Conservation (phyloP, 2,888 invertebrate species). For the Drosophila emarginata region DNA sequence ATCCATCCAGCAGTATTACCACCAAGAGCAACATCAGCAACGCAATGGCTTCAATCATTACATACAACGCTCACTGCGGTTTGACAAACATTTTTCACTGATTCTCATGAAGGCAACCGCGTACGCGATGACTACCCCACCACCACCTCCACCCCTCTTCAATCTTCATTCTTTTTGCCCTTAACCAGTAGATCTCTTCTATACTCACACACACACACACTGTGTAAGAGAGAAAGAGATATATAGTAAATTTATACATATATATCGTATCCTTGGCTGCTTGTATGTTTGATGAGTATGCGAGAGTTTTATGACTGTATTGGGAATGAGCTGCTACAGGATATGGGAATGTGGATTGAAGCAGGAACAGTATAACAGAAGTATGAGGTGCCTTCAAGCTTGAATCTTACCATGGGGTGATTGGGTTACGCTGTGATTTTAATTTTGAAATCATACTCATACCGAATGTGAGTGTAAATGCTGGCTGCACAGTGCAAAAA, state of each 20-base stretch:
- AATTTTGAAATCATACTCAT: constrained; percentile 72
- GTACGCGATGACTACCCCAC: constrained; percentile 13
- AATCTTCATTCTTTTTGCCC: neutral
- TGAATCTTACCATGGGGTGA: constrained; percentile 45
- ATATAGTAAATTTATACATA: neutral
- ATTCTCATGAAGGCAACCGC: constrained; percentile 55
- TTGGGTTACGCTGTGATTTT: constrained; percentile 75
- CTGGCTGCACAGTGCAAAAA: constrained; percentile 53
- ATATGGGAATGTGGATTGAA: constrained; percentile 8
- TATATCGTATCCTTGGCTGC: constrained; percentile 12
- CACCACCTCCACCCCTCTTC: constrained; percentile 24
- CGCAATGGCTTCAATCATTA: constrained; percentile 74
- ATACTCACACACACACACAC: constrained; percentile 12
- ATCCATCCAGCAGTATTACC: constrained; percentile 36
- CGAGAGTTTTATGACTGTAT: constrained; percentile 75
- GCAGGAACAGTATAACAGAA: constrained; percentile 7
- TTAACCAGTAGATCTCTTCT: constrained; percentile 4
- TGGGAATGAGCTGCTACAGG: constrained; percentile 64
- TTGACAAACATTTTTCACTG: constrained; percentile 76
- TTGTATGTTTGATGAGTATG: constrained; percentile 73
- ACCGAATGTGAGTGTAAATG: constrained; percentile 48
- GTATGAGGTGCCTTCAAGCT: constrained; percentile 17
- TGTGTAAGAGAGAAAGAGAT: neutral
- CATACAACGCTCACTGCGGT: constrained; percentile 69
- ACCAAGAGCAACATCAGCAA: constrained; percentile 60